Conservation (phyloP, 2,113 vertebrate species). For the Hippocampus comes region DNA sequence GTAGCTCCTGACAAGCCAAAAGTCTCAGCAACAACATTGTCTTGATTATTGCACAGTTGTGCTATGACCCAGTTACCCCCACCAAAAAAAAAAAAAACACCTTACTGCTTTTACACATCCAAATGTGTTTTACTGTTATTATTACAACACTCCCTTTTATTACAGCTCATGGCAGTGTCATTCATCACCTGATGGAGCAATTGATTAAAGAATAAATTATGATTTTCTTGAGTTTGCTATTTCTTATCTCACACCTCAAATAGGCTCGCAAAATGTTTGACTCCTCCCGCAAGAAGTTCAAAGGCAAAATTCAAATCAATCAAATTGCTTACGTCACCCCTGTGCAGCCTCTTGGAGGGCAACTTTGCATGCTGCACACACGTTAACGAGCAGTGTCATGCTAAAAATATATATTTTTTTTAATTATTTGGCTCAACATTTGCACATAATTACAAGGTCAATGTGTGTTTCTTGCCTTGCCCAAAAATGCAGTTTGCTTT, state of each 20-base stretch:
- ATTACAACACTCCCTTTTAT: not conserved
- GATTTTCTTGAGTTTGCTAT: not conserved
- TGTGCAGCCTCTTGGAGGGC: not conserved
- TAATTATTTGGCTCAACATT: not conserved
- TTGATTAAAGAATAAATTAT: not conserved
- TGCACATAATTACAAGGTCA: not conserved
- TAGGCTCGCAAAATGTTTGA: not conserved
- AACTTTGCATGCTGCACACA: not conserved
- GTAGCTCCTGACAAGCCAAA: no score
- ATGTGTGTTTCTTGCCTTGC: not conserved
- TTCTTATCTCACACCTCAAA: not conserved
- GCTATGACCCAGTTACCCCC: no score
- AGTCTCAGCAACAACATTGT: not conserved
- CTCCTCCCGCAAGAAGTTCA: not conserved
- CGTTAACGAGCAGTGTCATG: not conserved
- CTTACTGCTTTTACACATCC: no score
- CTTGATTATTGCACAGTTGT: no score
- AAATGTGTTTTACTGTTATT: not conserved
- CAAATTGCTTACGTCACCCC: not conserved
- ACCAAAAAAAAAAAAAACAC: no score
- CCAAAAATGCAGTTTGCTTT: not conserved
- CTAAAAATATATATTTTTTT: not conserved
- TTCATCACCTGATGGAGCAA: not conserved
- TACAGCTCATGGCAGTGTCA: not conserved
- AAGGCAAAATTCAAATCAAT: not conserved